Evolutionary conservation across 2,113 vertebrate species (phyloP).

Genomic region (Scopus umbretta): DNA sequence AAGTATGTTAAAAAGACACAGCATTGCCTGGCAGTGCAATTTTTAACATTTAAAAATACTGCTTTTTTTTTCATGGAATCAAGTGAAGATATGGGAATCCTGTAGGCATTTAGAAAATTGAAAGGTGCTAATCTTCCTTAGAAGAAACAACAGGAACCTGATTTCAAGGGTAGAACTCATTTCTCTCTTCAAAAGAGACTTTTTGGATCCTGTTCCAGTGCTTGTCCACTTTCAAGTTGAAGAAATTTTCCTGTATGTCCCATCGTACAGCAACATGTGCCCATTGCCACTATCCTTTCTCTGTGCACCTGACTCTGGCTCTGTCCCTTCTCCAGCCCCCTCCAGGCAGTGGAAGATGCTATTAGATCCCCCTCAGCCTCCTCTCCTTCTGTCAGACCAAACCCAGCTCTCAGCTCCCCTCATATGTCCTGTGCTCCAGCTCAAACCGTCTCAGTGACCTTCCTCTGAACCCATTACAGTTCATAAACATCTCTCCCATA

Average conservation of each 20-base stretch:
- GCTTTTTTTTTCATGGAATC: background rate
- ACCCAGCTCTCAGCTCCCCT: background rate
- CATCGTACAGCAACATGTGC: fast-evolving
- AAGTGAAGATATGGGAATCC: background rate
- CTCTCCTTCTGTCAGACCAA: background rate
- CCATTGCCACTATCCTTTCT: background rate
- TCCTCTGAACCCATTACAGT: background rate
- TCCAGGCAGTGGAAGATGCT: background rate
- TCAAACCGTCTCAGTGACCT: background rate
- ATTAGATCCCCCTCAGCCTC: background rate
- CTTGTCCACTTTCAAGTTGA: background rate
- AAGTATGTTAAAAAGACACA: background rate
- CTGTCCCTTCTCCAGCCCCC: background rate
- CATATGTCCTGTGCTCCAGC: background rate
- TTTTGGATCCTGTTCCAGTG: background rate
- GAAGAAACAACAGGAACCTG: background rate
- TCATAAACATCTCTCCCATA: background rate
- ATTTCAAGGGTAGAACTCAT: background rate
- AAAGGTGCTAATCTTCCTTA: background rate
- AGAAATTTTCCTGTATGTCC: background rate
- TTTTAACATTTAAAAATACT: background rate
- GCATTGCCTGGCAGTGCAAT: background rate
- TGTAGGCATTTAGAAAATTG: background rate
- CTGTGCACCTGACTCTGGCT: background rate
- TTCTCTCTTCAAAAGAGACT: background rate